phyloP scores from a whole-genome alignment of 2,888 invertebrate species.

The Cosmopolites sordidus region DNA sequence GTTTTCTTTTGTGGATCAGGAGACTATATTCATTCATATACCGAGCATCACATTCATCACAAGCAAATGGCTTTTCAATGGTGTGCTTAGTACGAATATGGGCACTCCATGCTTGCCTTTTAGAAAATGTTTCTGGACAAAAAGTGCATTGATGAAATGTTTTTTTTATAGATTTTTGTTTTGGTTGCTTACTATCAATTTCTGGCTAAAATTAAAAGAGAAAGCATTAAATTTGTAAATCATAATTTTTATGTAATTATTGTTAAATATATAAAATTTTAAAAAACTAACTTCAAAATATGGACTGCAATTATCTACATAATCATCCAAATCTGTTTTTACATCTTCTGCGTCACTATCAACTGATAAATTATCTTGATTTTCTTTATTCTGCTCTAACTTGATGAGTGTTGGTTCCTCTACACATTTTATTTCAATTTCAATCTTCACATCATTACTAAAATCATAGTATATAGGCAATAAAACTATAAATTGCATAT shows the following conservation, averaged over 20 bases:
- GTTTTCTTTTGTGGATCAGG: conserved; percentile 35
- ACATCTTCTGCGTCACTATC: conserved; percentile 1
- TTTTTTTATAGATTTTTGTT: background rate
- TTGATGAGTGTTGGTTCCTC: background rate
- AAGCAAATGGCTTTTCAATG: conserved; percentile 37
- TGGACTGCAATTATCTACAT: conserved; percentile 4
- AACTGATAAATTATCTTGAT: background rate
- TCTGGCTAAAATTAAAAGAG: background rate
- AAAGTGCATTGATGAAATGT: conserved; percentile 10
- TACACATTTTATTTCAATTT: conserved; percentile 6
- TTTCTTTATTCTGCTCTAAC: conserved; percentile 2
- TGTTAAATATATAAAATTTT: background rate
- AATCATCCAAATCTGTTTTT: conserved; percentile 7
- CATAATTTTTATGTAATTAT: background rate
- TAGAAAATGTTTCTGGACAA: conserved; percentile 35
- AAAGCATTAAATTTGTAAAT: too few species aligned
- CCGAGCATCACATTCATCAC: conserved; percentile 35
- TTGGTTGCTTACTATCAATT: background rate
- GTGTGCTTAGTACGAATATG: conserved; percentile 35
- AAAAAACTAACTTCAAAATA: background rate
- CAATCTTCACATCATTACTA: conserved; percentile 6
- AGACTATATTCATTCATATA: conserved; percentile 35
- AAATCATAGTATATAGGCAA: background rate
- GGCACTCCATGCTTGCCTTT: conserved; percentile 31
- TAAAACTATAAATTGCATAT: too few species aligned